Base-by-base conservation (phyloP, 1,140 invertebrate species). In the Drosophila insularis region DNA sequence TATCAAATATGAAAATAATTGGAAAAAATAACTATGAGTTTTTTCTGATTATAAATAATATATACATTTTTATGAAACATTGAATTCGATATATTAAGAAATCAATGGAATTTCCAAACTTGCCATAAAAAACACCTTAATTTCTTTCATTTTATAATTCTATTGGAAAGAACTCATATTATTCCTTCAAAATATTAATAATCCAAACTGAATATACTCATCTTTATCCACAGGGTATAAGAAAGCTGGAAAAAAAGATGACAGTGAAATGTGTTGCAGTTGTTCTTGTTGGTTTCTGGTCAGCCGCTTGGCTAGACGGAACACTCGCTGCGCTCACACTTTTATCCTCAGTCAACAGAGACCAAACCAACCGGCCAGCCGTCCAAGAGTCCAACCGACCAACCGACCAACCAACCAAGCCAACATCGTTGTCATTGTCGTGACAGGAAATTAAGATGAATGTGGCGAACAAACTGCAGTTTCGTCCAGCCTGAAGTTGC, bases 371-470 rank as follows among this genome's bases (percentile, higher is more conserved):
- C 63, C 71, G 50, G 62, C 60, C 69, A 64, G 43, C 46, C 19
- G 39, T 39, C 63, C 68, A 62, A 54, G 31, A 54, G 56, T 40
- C 35, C 39, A 43, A 59, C 63, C 71, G 50, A 63, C 63, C 68
- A 64, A 60, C 43, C 23, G 39, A 39, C 63, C 68, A 56, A 61
- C 71, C 56, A 61, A 54, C 71, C 43, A 61, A 54, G 39, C 73
- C 65, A 89, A 74, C 80, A 72, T 89, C 79, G 84, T 86, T 86
- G 82, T 87, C 82, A 86, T 86, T 86, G 82, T 86, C 82, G 77
- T 89, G 84, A 89, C 84, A 89, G 84, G 84, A 89, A 89, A 89
- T 89, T 89, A 89, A 89, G 84, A 89, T 89, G 84, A 89, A 89
- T 89, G 84, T 89, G 84, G 82, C 84, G 80, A 89, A 78, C 82